A percentile compares a stretch with the other conserved stretches of the same genome.
phyloP scores from a whole-genome alignment of 2,888 invertebrate genomes.

The Tupiocoris notatus region DNA sequence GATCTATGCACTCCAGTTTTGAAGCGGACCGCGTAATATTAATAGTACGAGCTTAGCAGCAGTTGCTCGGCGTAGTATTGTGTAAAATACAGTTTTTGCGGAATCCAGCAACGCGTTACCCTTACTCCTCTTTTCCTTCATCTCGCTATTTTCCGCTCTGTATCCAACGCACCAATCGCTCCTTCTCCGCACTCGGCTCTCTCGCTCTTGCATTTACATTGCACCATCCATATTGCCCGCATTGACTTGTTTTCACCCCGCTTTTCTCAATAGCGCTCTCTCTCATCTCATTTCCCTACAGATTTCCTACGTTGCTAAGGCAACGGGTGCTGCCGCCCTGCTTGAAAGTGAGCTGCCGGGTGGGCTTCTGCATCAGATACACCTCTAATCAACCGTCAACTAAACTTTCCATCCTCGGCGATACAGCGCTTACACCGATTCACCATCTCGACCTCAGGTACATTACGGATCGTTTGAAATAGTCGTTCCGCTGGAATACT shows the following conservation, averaged over 20 bases:
- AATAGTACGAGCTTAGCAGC: too few species aligned
- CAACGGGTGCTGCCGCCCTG: background rate
- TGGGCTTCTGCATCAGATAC: constrained; percentile 22
- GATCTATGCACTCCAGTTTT: too few species aligned
- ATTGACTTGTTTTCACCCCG: background rate
- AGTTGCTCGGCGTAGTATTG: too few species aligned
- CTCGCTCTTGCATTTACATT: background rate
- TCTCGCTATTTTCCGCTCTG: background rate
- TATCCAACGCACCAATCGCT: background rate
- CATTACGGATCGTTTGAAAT: background rate
- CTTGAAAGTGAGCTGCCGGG: background rate
- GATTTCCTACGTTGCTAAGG: background rate
- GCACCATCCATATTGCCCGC: background rate
- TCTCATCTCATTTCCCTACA: background rate
- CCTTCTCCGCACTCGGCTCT: too few species aligned
- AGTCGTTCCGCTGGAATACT: constrained; percentile 1
- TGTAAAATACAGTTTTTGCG: background rate
- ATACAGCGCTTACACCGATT: background rate
- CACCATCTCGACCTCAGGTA: background rate
- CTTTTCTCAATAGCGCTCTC: background rate
- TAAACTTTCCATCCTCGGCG: background rate
- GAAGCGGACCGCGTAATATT: too few species aligned
- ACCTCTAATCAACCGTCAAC: constrained; percentile 40
- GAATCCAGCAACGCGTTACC: background rate
- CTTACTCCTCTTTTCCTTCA: background rate